Evolutionary conservation across 2,113 vertebrate genomes (phyloP), one percentile per base, ranked within the genome.

Genomic region (Elephas maximus): DNA sequence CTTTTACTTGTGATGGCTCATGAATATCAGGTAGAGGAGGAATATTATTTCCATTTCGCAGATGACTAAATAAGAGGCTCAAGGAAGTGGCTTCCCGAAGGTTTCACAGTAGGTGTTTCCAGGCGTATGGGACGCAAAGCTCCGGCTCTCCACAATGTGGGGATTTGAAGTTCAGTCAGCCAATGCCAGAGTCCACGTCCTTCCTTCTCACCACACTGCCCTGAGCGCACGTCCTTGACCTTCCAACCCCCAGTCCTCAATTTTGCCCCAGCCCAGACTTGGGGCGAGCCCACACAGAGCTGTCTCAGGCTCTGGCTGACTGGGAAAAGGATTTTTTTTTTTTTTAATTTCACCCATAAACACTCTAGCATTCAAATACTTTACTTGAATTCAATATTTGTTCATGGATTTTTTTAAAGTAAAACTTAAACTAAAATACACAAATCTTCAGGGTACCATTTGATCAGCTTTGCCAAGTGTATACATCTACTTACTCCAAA

Each of bases 81-180:
- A 30, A 30, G 33, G 45, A 33, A 30, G 8, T 53, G 78, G 78
- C 60, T 51, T 23, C 11, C 57, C 26, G 2, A 1, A 44, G 48
- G 24, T 33, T 26, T 1, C 12, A 37, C 2, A 9, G 28, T 1
- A 10, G 63, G 28, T 3, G 6, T 4, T 15, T 20, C 28, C 53
- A 33, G 84, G 48, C 1, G 0, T 26, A 8, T 12, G 37, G 44
- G 85, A 23, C 30, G 41, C 18, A 28, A 28, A 15, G 8, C 15
- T 26, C 41, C 33, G 6, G 74, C n/a, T 26, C 44, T 65, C 82
- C 30, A 2, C 0, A 0, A 17, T 33, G 20, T 11, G 30, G 18
- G 20, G 30, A 24, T 78, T 28, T 69, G 81, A 94, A 63, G 62
- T 80, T 0, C 30, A 26, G 45, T 26, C 51, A 30, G 11, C 12